Evolutionary conservation across 2,888 invertebrate genomes (phyloP).

Genomic region (Gnatocerus cornutus): DNA sequence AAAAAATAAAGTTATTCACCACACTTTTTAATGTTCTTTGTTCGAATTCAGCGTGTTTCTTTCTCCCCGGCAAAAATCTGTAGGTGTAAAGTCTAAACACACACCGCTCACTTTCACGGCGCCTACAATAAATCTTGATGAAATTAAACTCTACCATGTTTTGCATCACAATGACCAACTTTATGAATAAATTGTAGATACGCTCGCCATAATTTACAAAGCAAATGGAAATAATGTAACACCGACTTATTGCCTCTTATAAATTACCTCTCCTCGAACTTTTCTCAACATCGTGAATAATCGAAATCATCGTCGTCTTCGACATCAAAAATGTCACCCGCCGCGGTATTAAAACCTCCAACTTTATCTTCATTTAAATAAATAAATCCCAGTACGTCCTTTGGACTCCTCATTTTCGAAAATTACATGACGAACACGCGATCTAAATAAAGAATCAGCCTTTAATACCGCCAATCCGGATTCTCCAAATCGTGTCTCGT

Average conservation of each 20-base stretch:
- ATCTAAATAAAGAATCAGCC: slow-evolving; percentile 45
- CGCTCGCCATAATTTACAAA: slow-evolving; percentile 41
- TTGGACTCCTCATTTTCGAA: slow-evolving; percentile 21
- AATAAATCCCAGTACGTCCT: neutral
- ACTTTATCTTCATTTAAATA: slow-evolving; percentile 25
- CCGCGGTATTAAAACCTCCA: slow-evolving; percentile 16
- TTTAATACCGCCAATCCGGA: slow-evolving; percentile 40
- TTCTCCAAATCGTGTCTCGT: slow-evolving; percentile 27
- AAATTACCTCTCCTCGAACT: slow-evolving; percentile 19
- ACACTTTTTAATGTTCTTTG: slow-evolving; percentile 3
- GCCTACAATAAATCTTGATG: slow-evolving; percentile 46
- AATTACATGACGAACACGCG: slow-evolving; percentile 34
- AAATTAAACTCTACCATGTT: slow-evolving; percentile 45
- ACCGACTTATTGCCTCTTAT: slow-evolving; percentile 27
- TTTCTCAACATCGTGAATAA: slow-evolving; percentile 20
- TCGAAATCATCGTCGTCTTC: slow-evolving; percentile 1
- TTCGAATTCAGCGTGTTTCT: slow-evolving; percentile 4
- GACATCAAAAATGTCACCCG: slow-evolving; percentile 8
- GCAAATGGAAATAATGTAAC: slow-evolving; percentile 37
- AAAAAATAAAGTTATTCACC: slow-evolving; percentile 3
- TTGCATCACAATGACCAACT: slow-evolving; percentile 42
- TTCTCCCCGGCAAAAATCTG: slow-evolving; percentile 20
- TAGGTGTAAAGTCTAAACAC: slow-evolving; percentile 16
- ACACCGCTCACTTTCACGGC: slow-evolving; percentile 33
- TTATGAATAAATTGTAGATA: slow-evolving; percentile 47